phyloP scores from a whole-genome alignment of 2,888 invertebrate species.

The Eupithecia tripunctaria region DNA sequence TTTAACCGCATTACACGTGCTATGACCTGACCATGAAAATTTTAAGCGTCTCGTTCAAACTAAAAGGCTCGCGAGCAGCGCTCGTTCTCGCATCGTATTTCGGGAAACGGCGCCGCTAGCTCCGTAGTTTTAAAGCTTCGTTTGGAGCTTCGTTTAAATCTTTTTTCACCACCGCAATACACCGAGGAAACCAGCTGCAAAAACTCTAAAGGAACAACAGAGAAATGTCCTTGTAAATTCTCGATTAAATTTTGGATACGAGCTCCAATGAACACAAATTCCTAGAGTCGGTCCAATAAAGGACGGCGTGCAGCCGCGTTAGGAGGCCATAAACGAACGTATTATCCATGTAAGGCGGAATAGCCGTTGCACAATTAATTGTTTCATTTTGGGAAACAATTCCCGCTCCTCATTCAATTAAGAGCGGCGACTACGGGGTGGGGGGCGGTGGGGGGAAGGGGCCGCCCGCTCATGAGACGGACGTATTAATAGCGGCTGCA shows the following conservation, averaged over 20 bases:
- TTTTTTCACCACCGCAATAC: slow-evolving; percentile 68
- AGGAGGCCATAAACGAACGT: slow-evolving; percentile 84
- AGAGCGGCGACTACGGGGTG: slow-evolving; percentile 80
- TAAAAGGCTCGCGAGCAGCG: slow-evolving; percentile 60
- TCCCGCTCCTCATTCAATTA: slow-evolving; percentile 85
- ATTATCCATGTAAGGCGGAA: slow-evolving; percentile 85
- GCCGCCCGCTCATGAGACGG: slow-evolving; percentile 82
- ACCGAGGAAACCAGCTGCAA: slow-evolving; percentile 72
- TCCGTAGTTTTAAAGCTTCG: slow-evolving; percentile 55
- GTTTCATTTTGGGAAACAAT: slow-evolving; percentile 85
- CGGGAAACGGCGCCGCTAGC: slow-evolving; percentile 50
- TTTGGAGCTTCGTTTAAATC: slow-evolving; percentile 59
- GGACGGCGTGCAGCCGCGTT: slow-evolving; percentile 84
- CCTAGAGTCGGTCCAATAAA: slow-evolving; percentile 83
- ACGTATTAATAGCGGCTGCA: slow-evolving; percentile 85
- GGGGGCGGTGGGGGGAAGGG: slow-evolving; percentile 55
- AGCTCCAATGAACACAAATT: slow-evolving; percentile 84
- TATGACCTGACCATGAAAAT: slow-evolving; percentile 82
- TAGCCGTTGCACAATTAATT: slow-evolving; percentile 85
- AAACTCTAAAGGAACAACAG: slow-evolving; percentile 72
- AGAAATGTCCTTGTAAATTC: slow-evolving; percentile 80
- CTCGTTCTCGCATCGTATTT: slow-evolving; percentile 50
- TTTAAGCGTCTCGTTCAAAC: slow-evolving; percentile 74
- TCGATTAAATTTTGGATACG: slow-evolving; percentile 83
- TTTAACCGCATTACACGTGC: slow-evolving; percentile 79